Percentiles rank a stretch among this genome's conserved stretches.
Conservation (phyloP, 2,797 vertebrate species). For the Poecilia velifera region DNA sequence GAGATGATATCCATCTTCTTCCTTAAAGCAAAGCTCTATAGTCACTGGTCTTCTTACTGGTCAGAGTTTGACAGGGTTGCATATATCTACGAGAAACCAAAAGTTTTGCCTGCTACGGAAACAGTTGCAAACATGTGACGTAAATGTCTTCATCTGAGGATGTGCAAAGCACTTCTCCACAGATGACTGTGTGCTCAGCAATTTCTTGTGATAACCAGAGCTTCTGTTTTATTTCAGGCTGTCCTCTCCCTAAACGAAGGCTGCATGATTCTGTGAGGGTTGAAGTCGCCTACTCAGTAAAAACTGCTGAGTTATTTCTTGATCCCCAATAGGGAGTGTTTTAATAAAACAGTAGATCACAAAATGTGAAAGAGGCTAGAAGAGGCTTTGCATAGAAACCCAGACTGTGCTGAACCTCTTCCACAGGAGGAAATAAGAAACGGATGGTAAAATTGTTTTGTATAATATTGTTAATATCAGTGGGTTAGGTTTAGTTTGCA, state of each 20-base stretch:
- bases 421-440: background rate
- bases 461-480: background rate
- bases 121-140: background rate
- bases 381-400: background rate
- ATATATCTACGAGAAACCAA: background rate
- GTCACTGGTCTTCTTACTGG: background rate
- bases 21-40: background rate
- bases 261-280: background rate
- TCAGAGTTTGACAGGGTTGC: background rate
- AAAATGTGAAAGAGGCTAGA: background rate
- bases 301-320: background rate
- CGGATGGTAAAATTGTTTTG: background rate
- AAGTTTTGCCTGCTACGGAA: background rate
- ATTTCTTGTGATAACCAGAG: background rate
- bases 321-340: background rate
- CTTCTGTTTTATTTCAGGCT: background rate
- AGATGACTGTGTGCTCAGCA: slow-evolving; percentile 8
- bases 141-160: slow-evolving; percentile 4
- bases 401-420: background rate
- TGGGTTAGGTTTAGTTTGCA: background rate
- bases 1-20: background rate
- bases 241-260: background rate
- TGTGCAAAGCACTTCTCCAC: background rate
- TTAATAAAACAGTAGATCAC: background rate
- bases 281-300: background rate